phyloP scores from a whole-genome alignment of 2,113 vertebrate genomes.

The Okapia johnstoni region DNA sequence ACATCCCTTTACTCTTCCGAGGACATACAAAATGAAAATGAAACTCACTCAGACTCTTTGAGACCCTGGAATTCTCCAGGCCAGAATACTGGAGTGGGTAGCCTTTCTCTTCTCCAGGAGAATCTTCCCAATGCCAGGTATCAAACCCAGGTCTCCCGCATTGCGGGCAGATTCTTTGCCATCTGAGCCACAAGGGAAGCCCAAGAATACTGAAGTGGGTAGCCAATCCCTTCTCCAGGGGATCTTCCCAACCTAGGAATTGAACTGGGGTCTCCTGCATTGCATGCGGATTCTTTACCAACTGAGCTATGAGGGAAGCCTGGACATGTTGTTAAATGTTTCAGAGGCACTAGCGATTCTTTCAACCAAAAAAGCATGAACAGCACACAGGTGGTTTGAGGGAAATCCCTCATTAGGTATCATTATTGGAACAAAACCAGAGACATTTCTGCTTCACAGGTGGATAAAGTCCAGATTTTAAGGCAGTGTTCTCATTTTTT shows the following conservation, averaged over 20 bases:
- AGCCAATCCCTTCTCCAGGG: background rate
- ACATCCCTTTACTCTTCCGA: background rate
- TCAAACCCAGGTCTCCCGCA: background rate
- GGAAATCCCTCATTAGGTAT: background rate
- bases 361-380: background rate
- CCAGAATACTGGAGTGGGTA: background rate
- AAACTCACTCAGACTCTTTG: background rate
- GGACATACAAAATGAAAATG: background rate
- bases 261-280: background rate
- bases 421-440: background rate
- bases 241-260: background rate
- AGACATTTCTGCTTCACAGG: background rate
- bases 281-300: background rate
- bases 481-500: background rate
- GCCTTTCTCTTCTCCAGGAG: background rate
- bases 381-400: background rate
- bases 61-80: background rate
- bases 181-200: background rate
- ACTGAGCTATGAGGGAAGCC: background rate
- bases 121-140: background rate
- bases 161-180: accelerated
- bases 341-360: background rate
- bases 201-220: background rate
- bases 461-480: background rate
- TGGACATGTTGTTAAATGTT: background rate